Conservation (phyloP, 2,888 invertebrate species). For the Lithophane leautieri region DNA sequence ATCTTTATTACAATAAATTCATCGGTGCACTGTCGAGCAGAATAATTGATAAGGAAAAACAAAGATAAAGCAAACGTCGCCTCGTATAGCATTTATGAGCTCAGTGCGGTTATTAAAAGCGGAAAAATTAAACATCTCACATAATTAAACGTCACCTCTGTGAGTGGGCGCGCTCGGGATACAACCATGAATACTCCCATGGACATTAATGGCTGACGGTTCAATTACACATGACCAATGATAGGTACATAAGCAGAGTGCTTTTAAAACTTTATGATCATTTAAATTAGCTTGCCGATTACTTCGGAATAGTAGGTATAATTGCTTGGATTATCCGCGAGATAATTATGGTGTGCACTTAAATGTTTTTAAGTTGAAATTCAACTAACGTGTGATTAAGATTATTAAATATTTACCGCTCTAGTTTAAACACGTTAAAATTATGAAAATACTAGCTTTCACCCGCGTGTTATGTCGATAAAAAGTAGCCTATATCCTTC, state of each 20-base stretch:
- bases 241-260: slow-evolving; percentile 28
- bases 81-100: slow-evolving; percentile 26
- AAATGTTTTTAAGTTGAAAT: slow-evolving; percentile 36
- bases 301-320: slow-evolving; percentile 51
- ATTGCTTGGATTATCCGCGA: slow-evolving; percentile 59
- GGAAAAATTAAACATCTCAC: slow-evolving; percentile 53
- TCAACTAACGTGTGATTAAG: slow-evolving; percentile 62
- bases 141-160: slow-evolving; percentile 63
- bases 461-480: no score
- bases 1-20: slow-evolving; percentile 55
- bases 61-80: slow-evolving; percentile 31
- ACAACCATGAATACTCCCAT: slow-evolving; percentile 50
- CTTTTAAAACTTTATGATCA: slow-evolving; percentile 67
- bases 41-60: slow-evolving; percentile 45
- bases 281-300: slow-evolving; percentile 66
- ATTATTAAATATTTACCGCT: slow-evolving; percentile 65
- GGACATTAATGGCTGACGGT: slow-evolving; percentile 68
- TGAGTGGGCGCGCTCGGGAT: slow-evolving; percentile 50
- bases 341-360: slow-evolving; percentile 47
- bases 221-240: slow-evolving; percentile 68
- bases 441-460: slow-evolving; percentile 1
- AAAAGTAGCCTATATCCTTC: no score
- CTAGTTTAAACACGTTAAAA: slow-evolving; percentile 33
- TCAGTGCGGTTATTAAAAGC: slow-evolving; percentile 35
- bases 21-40: slow-evolving; percentile 24